Base-by-base conservation (phyloP, 2,888 invertebrate species). In the Patella pellucida region DNA sequence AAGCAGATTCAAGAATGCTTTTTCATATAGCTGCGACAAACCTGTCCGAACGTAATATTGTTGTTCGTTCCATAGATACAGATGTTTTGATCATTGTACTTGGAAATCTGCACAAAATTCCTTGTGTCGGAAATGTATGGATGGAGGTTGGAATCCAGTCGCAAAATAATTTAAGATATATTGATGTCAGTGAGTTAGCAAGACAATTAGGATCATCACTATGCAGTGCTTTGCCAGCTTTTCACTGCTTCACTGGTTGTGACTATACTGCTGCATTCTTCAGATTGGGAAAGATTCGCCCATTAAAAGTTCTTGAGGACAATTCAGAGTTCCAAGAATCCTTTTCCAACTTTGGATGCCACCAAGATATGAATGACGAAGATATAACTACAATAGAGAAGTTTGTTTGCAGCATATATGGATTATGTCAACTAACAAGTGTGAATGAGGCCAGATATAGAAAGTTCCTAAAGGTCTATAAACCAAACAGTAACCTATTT, bases 171-270 rank as follows among this genome's bases (percentile, higher is more conserved):
- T 19, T 51, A 3, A 11, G 56, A 19, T 71, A 52, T 52, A 54
- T 71, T n/a, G n/a, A 71, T 52, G 27, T 71, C 12, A 19, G 52
- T 12, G 52, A 7, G 19, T 19, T 71, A n/a, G 51, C 71, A 19
- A 27, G 16, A 16, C 9, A 9, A 50, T 52, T 71, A 27, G 71
- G 71, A 11, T 11, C 52, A 11, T n/a, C 51, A 14, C 9, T 71
- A 15, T 71, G 71, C n/a, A 11, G 52, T 12, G 51, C 71, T n/a
- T 52, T 71, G 3, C 71, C 52, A 12, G 71, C 51, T 3, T 71
- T 71, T 27, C 71, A 71, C 27, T 51, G 19, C 16, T 71, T 71
- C 52, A 71, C 71, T 5, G 70, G 70, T 2, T 70, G 27, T n/a
- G 70, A 70, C 50, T 70, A 70, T 31, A 70, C 70, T 3, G 27